These are phyloP conservation scores for Brachypterus glaber DNA, from an alignment of 2,888 invertebrate genomes.

Conservation along the genomic window DNA sequence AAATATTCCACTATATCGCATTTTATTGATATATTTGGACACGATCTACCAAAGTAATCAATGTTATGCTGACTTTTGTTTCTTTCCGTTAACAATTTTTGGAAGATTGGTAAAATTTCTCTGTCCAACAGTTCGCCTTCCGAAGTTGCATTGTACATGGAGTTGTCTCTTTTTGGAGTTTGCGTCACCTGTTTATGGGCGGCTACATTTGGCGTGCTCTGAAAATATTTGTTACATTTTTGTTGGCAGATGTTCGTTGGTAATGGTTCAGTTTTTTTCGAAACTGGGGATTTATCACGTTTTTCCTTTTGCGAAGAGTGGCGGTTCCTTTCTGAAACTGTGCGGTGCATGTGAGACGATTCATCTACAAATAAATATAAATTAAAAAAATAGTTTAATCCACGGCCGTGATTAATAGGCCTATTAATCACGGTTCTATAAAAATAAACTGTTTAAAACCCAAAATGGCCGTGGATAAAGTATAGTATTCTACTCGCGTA, in stretches of 20 bases:
- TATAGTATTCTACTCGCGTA: too few species aligned
- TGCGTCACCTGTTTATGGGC: constrained; percentile 18
- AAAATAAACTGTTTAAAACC: too few species aligned
- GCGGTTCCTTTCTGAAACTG: constrained; percentile 37
- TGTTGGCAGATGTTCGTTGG: constrained; percentile 34
- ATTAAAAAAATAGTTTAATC: neutral
- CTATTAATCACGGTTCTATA: too few species aligned
- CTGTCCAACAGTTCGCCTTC: constrained; percentile 74
- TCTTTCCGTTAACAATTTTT: constrained; percentile 78
- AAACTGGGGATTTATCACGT: constrained; percentile 31
- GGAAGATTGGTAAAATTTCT: constrained; percentile 83
- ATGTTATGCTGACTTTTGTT: constrained; percentile 58
- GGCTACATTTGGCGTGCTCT: constrained; percentile 54
- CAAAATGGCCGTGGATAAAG: too few species aligned
- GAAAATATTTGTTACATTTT: constrained; percentile 44
- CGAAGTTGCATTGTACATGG: constrained; percentile 63
- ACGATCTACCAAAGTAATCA: constrained; percentile 73
- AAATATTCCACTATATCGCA: constrained; percentile 93
- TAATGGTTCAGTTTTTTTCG: constrained; percentile 26
- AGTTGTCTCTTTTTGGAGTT: constrained; percentile 32
- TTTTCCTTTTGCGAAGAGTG: constrained; percentile 31
- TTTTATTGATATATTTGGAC: constrained; percentile 90
- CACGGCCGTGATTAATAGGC: too few species aligned
- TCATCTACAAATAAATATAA: constrained; percentile 28
- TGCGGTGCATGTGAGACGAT: constrained; percentile 35